Evolutionary conservation across 1,140 invertebrate species (phyloP).

Genomic region (Pseudobourletiella spinata): DNA sequence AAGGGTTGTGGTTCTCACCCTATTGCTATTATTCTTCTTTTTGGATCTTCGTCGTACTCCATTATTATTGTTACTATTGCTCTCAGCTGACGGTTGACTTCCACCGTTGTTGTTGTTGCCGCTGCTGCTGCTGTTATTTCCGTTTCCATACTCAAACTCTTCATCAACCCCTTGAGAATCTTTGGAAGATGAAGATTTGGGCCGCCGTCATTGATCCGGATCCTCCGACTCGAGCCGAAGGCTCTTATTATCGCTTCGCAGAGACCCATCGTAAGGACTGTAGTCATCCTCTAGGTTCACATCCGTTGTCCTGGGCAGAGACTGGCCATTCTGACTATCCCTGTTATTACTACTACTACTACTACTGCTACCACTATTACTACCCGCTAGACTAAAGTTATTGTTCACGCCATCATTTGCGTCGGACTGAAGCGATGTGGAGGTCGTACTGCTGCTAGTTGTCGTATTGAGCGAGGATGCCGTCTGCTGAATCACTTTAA

Average conservation of each 20-base stretch:
- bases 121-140: no score
- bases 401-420: not conserved
- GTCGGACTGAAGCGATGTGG: not conserved
- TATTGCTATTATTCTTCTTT: no score
- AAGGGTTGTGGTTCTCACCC: no score
- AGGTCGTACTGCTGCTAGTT: not conserved
- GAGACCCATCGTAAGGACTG: not conserved
- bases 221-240: not conserved
- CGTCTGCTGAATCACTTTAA: not conserved
- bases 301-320: not conserved
- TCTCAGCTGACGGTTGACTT: no score
- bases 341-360: not conserved
- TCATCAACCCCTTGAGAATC: not conserved
- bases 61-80: no score
- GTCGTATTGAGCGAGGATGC: not conserved
- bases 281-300: not conserved
- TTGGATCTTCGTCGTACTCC: no score
- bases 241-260: not conserved
- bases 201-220: not conserved
- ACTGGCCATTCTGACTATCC: not conserved
- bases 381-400: not conserved
- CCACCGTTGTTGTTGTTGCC: no score
- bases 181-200: not conserved
- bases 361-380: not conserved
- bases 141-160: not conserved